phyloP scores from a whole-genome alignment of 1,140 invertebrate species.

The Hermetia illucens region DNA sequence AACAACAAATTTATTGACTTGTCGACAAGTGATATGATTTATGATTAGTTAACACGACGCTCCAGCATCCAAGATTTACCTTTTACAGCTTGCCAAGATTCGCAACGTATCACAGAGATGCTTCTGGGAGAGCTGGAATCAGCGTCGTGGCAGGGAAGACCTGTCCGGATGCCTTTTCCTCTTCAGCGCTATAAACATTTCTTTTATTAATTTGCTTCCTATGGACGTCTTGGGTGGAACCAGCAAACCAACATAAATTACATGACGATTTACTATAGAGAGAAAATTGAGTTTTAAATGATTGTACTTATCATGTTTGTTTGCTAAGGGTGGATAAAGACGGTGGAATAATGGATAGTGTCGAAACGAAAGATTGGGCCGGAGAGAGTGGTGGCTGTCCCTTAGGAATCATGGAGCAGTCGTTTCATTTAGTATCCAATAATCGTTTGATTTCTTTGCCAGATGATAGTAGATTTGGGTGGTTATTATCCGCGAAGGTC shows the following conservation, averaged over 20 bases:
- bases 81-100: background rate
- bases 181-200: background rate
- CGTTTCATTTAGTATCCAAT: too few species aligned
- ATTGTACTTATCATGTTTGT: background rate
- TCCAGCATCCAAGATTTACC: background rate
- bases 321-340: background rate
- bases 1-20: conserved; percentile 11
- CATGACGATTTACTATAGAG: conserved; percentile 1
- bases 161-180: background rate
- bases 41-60: conserved; percentile 10
- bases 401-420: too few species aligned
- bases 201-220: conserved; percentile 2
- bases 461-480: too few species aligned
- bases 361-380: too few species aligned
- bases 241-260: conserved; percentile 2
- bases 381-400: too few species aligned
- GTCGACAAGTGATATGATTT: conserved; percentile 13
- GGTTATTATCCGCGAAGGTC: too few species aligned
- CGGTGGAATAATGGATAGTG: too few species aligned
- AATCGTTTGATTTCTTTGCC: too few species aligned
- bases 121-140: background rate
- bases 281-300: conserved; percentile 3
- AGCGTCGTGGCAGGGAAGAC: background rate
- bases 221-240: conserved; percentile 3
- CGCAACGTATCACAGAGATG: background rate